Evolutionary conservation across 2,113 vertebrate species (phyloP).

Genomic region (Urocynchramus pylzowi): DNA sequence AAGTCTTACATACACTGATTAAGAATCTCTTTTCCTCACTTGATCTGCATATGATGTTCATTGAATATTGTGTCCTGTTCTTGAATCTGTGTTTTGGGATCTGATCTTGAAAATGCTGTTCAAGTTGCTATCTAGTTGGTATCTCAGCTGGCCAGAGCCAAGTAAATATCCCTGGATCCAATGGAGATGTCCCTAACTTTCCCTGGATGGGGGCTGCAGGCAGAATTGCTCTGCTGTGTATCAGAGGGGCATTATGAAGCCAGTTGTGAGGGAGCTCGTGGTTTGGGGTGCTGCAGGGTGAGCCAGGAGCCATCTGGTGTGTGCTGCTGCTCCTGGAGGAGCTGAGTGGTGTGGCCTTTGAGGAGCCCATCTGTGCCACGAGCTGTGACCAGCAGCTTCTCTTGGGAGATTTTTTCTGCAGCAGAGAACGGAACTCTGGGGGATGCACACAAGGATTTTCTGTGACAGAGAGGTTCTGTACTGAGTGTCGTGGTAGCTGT

Average conservation of each 20-base stretch:
- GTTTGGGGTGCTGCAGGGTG: neutral
- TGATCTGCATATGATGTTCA: neutral
- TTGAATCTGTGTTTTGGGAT: neutral
- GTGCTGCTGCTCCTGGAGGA: neutral
- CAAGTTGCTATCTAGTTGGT: neutral
- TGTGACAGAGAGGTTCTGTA: neutral
- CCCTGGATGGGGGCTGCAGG: neutral
- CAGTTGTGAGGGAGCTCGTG: accelerated
- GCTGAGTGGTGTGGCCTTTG: neutral
- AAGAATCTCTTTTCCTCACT: neutral
- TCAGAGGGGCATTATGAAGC: neutral
- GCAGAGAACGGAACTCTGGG: neutral
- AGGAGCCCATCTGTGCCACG: neutral
- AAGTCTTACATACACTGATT: neutral
- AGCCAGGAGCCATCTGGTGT: neutral
- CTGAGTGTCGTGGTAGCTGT: neutral
- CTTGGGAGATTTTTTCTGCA: neutral
- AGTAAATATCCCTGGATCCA: neutral
- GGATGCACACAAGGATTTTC: neutral
- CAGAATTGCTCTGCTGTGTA: neutral
- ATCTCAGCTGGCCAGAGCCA: neutral
- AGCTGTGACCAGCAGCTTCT: neutral
- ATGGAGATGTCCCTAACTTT: neutral
- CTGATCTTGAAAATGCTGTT: neutral
- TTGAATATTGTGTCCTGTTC: neutral